These are phyloP conservation scores for Lepidocyrtoides sp. DNA, from an alignment of 2,888 invertebrate genomes.

Conservation along the genomic window DNA sequence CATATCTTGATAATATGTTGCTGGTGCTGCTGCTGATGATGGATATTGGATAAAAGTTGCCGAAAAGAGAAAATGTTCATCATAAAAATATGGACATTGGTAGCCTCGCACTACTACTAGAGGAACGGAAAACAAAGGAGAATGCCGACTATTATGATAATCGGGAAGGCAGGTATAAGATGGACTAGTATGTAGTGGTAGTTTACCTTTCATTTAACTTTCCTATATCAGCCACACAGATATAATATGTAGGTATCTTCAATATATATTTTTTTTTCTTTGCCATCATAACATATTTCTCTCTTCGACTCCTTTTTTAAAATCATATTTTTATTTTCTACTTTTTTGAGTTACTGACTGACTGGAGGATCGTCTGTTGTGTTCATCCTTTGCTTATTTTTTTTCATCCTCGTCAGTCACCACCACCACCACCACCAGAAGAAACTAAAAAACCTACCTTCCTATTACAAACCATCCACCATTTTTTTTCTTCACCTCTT, in stretches of 20 bases:
- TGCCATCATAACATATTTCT: constrained; percentile 2
- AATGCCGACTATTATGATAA: constrained; percentile 66
- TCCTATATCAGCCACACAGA: too few relatives aligned
- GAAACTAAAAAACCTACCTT: constrained; percentile 26
- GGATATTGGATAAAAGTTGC: constrained; percentile 66
- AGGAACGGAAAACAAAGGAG: constrained; percentile 38
- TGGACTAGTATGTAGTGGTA: constrained; percentile 10
- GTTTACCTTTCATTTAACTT: too few relatives aligned
- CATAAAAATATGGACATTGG: constrained; percentile 69
- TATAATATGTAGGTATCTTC: not conserved
- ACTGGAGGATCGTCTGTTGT: constrained; percentile 33
- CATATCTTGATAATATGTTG: not conserved
- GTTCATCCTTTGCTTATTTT: not conserved
- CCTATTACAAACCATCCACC: constrained; percentile 42
- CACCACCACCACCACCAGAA: constrained; percentile 14
- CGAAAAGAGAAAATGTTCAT: constrained; percentile 73
- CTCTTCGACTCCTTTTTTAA: constrained; percentile 55
- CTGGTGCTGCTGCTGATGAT: constrained; percentile 10
- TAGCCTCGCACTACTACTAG: not conserved
- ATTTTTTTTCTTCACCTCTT: constrained; percentile 64
- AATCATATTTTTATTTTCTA: constrained; percentile 47
- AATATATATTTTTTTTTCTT: not conserved
- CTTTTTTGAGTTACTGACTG: constrained; percentile 61
- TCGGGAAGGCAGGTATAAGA: not conserved
- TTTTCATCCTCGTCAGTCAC: not conserved